Evolutionary conservation across 2,113 vertebrate species (phyloP).

Genomic region (Malurus alboscapulatus): DNA sequence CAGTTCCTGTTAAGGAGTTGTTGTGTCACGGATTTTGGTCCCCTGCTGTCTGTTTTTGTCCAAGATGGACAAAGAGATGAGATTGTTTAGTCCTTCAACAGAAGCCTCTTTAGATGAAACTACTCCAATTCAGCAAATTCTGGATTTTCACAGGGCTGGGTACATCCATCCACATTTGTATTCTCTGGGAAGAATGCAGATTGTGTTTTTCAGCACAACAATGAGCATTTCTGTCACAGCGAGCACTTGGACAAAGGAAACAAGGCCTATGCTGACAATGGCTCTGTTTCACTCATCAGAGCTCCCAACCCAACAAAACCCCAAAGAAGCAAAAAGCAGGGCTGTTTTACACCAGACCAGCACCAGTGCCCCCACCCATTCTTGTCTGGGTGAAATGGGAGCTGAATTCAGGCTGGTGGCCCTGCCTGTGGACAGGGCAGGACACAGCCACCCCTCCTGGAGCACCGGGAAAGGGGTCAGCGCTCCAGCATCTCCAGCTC

Average conservation of each 20-base stretch:
- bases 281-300: neutral
- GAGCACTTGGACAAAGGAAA: conserved; percentile 8
- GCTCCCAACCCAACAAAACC: neutral
- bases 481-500: neutral
- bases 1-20: neutral
- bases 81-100: neutral
- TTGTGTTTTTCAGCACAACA: conserved; percentile 7
- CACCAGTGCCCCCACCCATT: neutral
- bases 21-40: neutral
- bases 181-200: neutral
- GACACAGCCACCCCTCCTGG: neutral
- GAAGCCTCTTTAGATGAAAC: neutral
- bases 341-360: neutral
- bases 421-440: neutral
- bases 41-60: neutral
- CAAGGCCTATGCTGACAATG: neutral
- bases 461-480: neutral
- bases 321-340: neutral
- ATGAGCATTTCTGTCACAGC: neutral
- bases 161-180: neutral
- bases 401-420: neutral
- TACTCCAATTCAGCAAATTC: neutral
- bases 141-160: neutral
- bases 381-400: neutral
- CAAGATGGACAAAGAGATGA: neutral